Conservation (phyloP, 2,113 vertebrate species). For the Dissostichus mawsoni region DNA sequence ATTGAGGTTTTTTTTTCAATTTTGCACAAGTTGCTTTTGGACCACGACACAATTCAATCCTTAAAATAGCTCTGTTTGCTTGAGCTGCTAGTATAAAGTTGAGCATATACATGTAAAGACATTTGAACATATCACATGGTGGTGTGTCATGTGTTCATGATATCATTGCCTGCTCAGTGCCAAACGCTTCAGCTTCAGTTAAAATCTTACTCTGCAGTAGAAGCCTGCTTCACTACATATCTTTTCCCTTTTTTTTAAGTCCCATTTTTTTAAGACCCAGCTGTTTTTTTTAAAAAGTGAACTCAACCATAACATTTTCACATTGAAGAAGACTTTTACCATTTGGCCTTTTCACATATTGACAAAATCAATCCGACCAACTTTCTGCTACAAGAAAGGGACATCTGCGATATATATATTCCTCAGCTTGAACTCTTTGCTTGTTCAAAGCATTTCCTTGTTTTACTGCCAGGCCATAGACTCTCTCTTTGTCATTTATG, state of each 20-base stretch:
- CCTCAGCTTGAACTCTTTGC: slow-evolving; percentile 51
- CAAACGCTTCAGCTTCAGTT: slow-evolving; percentile 73
- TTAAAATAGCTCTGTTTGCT: slow-evolving; percentile 42
- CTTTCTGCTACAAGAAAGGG: slow-evolving; percentile 55
- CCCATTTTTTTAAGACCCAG: slow-evolving; percentile 31
- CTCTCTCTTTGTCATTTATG: slow-evolving; percentile 60
- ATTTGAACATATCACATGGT: slow-evolving; percentile 54
- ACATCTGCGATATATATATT: slow-evolving; percentile 53
- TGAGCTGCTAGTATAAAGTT: slow-evolving; percentile 35
- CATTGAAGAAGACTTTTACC: slow-evolving; percentile 48
- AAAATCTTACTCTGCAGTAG: slow-evolving; percentile 55
- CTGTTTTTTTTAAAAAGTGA: neutral
- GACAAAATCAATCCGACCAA: slow-evolving; percentile 10
- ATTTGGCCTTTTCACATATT: slow-evolving; percentile 53
- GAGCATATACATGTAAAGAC: slow-evolving; percentile 61
- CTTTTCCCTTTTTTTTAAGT: slow-evolving; percentile 5
- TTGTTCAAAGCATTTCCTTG: slow-evolving; percentile 62
- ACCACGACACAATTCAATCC: slow-evolving; percentile 46
- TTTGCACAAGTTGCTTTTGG: slow-evolving; percentile 60
- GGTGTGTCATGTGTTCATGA: slow-evolving; percentile 48
- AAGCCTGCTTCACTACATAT: slow-evolving; percentile 44
- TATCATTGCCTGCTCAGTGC: slow-evolving; percentile 70
- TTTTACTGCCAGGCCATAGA: slow-evolving; percentile 64
- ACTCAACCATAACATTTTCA: slow-evolving; percentile 26
- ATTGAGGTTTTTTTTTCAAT: slow-evolving; percentile 41